phyloP scores from a whole-genome alignment of 2,888 invertebrate species.

The Vanessa cardui region DNA sequence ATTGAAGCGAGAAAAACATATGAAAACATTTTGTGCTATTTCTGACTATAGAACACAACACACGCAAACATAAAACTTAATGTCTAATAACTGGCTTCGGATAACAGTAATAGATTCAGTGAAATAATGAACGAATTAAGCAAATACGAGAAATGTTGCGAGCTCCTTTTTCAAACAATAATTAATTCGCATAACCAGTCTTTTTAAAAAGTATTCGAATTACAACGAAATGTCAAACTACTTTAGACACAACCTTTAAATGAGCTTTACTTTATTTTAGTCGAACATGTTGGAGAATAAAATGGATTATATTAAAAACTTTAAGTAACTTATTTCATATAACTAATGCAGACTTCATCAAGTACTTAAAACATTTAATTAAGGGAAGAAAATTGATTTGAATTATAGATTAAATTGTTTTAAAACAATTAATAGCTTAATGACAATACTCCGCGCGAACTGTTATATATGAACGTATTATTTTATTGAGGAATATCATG shows the following conservation, averaged over 20 bases:
- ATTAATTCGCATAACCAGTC: conserved; percentile 10
- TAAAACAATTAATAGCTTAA: not conserved
- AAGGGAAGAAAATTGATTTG: conserved; percentile 5
- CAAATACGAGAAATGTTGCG: conserved; percentile 63
- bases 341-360: not conserved
- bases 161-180: conserved; percentile 54
- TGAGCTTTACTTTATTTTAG: conserved; percentile 51
- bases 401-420: not conserved
- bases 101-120: conserved; percentile 14
- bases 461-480: not conserved
- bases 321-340: conserved; percentile 8
- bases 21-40: conserved; percentile 33
- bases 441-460: not conserved
- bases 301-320: not conserved
- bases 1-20: conserved; percentile 21
- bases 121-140: conserved; percentile 25
- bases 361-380: conserved; percentile 6
- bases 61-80: conserved; percentile 24
- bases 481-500: not conserved
- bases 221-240: conserved; percentile 63
- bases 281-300: conserved; percentile 1
- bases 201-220: conserved; percentile 39
- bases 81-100: conserved; percentile 26
- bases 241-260: conserved; percentile 72
- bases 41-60: conserved; percentile 13